Percentiles rank a stretch among this genome's conserved stretches.
Conservation (phyloP, 2,113 vertebrate species). For the Cololabis saira region DNA sequence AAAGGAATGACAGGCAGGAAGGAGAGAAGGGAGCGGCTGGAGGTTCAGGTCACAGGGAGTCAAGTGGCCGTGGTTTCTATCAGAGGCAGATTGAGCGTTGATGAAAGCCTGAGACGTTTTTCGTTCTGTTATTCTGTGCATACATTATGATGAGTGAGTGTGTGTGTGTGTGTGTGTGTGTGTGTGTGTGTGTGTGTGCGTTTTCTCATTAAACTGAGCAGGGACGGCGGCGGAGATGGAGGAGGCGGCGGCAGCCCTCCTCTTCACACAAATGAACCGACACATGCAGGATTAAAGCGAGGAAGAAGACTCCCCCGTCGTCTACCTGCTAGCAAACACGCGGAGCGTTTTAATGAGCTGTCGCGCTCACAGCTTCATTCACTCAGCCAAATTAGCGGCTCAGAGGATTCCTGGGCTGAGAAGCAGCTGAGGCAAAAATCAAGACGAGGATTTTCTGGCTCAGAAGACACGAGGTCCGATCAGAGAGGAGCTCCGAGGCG, state of each 20-base stretch:
- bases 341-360: constrained; percentile 33
- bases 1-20: too few relatives aligned
- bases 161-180: too few relatives aligned
- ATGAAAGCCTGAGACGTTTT: too few relatives aligned
- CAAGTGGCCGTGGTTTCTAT: too few relatives aligned
- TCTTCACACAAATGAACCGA: background rate
- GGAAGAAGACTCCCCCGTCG: background rate
- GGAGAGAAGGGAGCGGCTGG: too few relatives aligned
- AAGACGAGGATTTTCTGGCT: background rate
- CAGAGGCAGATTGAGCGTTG: too few relatives aligned
- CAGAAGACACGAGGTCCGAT: background rate
- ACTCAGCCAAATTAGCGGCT: background rate
- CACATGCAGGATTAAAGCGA: constrained; percentile 6
- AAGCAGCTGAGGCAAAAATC: background rate
- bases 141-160: too few relatives aligned
- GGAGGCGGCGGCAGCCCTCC: background rate
- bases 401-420: background rate
- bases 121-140: too few relatives aligned
- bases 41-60: too few relatives aligned
- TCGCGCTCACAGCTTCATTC: constrained; percentile 16
- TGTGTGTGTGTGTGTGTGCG: background rate
- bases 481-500: background rate
- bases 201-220: constrained; percentile 10
- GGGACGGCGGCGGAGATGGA: background rate
- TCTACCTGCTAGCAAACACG: constrained; percentile 11